phyloP scores from a whole-genome alignment of 2,888 invertebrate species.

The Xylota segnis region DNA sequence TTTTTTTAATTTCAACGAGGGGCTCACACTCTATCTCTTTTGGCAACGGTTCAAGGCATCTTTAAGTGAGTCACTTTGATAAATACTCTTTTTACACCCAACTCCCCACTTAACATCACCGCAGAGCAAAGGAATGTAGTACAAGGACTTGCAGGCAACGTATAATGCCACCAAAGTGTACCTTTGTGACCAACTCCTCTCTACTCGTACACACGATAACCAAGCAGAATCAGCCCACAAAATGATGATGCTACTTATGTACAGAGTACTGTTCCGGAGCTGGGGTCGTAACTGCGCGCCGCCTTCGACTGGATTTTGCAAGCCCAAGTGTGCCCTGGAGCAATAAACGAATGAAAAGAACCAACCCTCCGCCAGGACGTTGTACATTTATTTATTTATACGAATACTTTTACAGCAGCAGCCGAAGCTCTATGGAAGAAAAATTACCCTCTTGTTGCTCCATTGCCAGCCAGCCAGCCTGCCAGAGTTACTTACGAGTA shows the following conservation, averaged over 20 bases:
- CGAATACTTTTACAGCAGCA: conserved; percentile 43
- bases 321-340: conserved; percentile 75
- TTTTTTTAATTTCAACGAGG: conserved; percentile 36
- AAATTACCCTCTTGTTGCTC: conserved; percentile 73
- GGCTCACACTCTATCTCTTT: conserved; percentile 48
- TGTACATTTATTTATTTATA: conserved; percentile 62
- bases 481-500: conserved; percentile 65
- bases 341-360: conserved; percentile 72
- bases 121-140: conserved; percentile 29
- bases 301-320: conserved; percentile 41
- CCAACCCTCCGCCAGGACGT: conserved; percentile 51
- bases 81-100: conserved; percentile 53
- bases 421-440: conserved; percentile 58
- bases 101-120: conserved; percentile 33
- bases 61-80: conserved; percentile 74
- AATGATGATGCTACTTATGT: conserved; percentile 69
- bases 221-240: conserved; percentile 68
- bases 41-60: conserved; percentile 65
- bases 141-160: conserved; percentile 39
- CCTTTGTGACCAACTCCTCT: conserved; percentile 72
- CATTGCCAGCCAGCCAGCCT: conserved; percentile 52
- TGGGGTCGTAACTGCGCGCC: conserved; percentile 22
- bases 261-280: conserved; percentile 30
- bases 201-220: conserved; percentile 33
- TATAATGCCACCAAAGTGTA: conserved; percentile 66